phyloP scores from a whole-genome alignment of 1,140 invertebrate species.

The Eriocheir sinensis region DNA sequence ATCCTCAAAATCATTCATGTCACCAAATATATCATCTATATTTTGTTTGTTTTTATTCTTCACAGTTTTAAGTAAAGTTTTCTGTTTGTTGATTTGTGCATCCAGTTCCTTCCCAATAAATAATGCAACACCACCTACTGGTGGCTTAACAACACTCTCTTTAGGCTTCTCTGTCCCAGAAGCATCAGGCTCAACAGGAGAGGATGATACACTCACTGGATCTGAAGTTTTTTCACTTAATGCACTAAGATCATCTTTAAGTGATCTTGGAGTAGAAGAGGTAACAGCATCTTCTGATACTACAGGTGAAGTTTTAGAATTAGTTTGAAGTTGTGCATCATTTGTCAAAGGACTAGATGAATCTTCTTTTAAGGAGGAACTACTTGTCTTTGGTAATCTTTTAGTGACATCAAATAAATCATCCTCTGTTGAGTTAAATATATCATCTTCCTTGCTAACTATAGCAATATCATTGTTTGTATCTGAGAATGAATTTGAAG shows the following conservation, averaged over 20 bases:
- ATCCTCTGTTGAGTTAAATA: conserved; percentile 58
- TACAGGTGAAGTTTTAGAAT: not conserved
- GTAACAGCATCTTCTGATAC: not conserved
- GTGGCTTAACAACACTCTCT: conserved; percentile 38
- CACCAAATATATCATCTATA: not conserved
- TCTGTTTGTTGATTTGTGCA: conserved; percentile 49
- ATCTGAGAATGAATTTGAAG: not conserved
- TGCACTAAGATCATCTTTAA: not conserved
- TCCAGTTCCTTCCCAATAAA: conserved; percentile 68
- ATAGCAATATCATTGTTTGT: not conserved
- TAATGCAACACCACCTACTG: conserved; percentile 62
- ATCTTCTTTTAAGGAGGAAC: not conserved
- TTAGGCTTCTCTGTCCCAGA: not conserved
- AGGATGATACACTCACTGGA: not conserved
- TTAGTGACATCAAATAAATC: conserved; percentile 29
- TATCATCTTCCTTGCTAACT: not conserved
- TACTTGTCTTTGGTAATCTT: not conserved
- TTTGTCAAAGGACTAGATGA: not conserved
- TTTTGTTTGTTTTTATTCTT: not conserved
- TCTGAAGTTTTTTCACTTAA: not conserved
- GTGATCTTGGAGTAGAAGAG: not conserved
- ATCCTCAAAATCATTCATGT: not conserved
- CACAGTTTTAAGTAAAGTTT: not conserved
- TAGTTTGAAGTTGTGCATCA: not conserved
- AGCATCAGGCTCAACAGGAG: not conserved